Evolutionary conservation across 1,140 invertebrate genomes (phyloP).

Genomic region (Macrobrachium nipponense): DNA sequence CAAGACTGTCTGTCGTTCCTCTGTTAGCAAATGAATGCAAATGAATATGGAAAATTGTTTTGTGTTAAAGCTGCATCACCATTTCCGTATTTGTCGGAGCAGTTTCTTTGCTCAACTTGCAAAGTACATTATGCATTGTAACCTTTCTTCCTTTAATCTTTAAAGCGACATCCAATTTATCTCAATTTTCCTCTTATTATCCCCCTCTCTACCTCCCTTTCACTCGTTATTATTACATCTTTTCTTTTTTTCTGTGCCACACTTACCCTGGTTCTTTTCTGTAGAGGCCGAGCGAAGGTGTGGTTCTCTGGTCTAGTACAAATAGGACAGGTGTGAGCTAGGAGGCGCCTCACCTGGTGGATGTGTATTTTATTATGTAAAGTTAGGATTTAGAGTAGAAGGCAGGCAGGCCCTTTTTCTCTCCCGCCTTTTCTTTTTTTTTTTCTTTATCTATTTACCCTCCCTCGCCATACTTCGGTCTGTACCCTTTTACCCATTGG

Average conservation of each 20-base stretch:
- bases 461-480: not conserved
- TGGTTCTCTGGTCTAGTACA: not conserved
- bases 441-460: conserved; percentile 5
- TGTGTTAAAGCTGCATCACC: too few relatives aligned
- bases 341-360: conserved; percentile 32
- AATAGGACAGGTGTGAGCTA: conserved; percentile 27
- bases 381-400: conserved; percentile 39
- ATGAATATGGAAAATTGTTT: too few relatives aligned
- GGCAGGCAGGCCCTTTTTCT: conserved; percentile 13
- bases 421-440: not conserved
- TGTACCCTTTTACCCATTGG: not conserved
- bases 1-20: too few relatives aligned
- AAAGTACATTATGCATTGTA: too few relatives aligned
- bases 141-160: too few relatives aligned
- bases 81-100: too few relatives aligned
- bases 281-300: not conserved
- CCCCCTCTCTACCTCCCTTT: not conserved
- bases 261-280: not conserved
- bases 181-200: not conserved
- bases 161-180: not conserved
- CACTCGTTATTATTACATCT: not conserved
- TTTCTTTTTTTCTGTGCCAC: not conserved
- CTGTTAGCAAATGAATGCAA: too few relatives aligned
- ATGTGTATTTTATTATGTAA: conserved; percentile 41
- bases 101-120: too few relatives aligned